Percentiles rank a stretch among this genome's conserved stretches.
Evolutionary conservation across 1,140 invertebrate species (phyloP).

Genomic region (Bombus turneri): DNA sequence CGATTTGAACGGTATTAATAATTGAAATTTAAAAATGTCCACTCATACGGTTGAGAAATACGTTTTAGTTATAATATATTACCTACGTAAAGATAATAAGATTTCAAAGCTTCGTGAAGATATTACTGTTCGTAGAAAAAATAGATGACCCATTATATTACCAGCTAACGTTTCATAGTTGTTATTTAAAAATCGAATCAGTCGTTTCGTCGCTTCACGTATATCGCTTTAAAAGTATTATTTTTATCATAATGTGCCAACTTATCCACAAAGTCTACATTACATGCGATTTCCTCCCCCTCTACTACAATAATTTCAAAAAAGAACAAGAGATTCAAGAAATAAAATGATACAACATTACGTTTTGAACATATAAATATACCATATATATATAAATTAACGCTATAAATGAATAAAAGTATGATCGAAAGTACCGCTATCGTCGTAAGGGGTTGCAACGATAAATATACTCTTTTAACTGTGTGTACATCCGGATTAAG

Average conservation of each 20-base stretch:
- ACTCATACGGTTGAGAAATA: neutral
- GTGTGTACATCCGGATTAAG: conserved; percentile 57
- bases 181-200: too few species aligned
- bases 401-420: neutral
- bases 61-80: too few species aligned
- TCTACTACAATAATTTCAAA: neutral
- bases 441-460: neutral
- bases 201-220: too few species aligned
- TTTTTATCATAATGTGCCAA: too few species aligned
- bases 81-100: too few species aligned
- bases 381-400: neutral
- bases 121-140: too few species aligned
- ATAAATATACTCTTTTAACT: neutral
- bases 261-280: too few species aligned
- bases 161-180: too few species aligned
- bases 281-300: too few species aligned
- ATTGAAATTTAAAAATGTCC: neutral
- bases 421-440: neutral
- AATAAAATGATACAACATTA: neutral
- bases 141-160: too few species aligned
- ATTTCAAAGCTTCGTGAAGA: too few species aligned
- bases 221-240: too few species aligned
- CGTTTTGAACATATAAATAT: neutral
- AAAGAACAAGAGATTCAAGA: neutral
- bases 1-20: neutral